phyloP scores from a whole-genome alignment of 2,888 invertebrate species.

The Eristalinus aeneus region DNA sequence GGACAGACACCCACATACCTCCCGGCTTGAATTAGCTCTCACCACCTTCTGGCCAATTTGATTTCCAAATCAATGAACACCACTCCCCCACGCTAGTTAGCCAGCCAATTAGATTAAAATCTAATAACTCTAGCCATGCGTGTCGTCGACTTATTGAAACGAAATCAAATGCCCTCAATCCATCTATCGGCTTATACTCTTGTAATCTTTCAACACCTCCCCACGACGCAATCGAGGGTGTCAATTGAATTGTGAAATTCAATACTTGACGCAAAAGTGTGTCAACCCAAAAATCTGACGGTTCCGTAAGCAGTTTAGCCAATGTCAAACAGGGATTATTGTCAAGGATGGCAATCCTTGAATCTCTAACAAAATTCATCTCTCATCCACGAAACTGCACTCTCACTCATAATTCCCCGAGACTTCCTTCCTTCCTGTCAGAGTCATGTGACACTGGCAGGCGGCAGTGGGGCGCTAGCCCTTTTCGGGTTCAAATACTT shows the following conservation, averaged over 20 bases:
- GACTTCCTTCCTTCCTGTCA: conserved; percentile 68
- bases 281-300: conserved; percentile 52
- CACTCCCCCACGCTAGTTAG: background rate
- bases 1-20: no score
- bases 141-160: conserved; percentile 2
- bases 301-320: conserved; percentile 56
- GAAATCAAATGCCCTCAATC: conserved; percentile 41
- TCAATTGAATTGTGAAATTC: conserved; percentile 70
- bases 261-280: conserved; percentile 62
- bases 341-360: conserved; percentile 24
- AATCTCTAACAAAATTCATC: conserved; percentile 54
- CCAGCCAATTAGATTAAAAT: conserved; percentile 58
- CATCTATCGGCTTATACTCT: conserved; percentile 57
- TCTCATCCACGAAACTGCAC: conserved; percentile 29
- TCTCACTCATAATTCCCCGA: conserved; percentile 60
- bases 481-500: conserved; percentile 55
- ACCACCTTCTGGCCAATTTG: background rate
- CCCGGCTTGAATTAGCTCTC: background rate
- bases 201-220: conserved; percentile 34
- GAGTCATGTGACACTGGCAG: conserved; percentile 67
- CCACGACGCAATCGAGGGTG: conserved; percentile 27
- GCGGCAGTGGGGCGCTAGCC: background rate
- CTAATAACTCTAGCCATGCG: conserved; percentile 55
- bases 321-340: conserved; percentile 46
- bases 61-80: conserved; percentile 26